A percentile compares a stretch with the other conserved stretches of the same genome.
Conservation (phyloP, 1,140 invertebrate genomes). For the Thaumatotibia leucotreta region DNA sequence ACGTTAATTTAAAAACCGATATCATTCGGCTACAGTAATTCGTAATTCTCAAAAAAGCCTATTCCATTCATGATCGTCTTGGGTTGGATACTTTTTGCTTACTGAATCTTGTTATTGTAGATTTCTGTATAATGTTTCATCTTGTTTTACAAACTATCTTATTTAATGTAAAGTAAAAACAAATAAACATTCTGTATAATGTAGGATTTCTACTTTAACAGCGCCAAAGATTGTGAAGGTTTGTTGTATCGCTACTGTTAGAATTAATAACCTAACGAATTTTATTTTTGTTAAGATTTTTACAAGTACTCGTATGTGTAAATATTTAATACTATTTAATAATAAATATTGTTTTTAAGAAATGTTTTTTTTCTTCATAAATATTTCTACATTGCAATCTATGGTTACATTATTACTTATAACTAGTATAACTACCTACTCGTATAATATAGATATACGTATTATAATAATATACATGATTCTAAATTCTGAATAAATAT, state of each 20-base stretch:
- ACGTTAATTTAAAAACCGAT: conserved; percentile 23
- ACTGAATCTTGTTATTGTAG: background rate
- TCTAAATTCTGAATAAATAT: too few species aligned
- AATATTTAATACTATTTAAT: conserved; percentile 33
- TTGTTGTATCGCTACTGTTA: conserved; percentile 19
- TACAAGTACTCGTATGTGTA: conserved; percentile 31
- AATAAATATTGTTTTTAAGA: conserved; percentile 34
- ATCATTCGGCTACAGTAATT: conserved; percentile 28
- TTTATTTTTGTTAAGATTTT: conserved; percentile 35
- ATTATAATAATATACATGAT: too few species aligned
- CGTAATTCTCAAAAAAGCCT: conserved; percentile 35
- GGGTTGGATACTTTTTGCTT: background rate
- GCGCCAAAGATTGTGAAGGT: conserved; percentile 28
- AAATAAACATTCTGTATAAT: conserved; percentile 9
- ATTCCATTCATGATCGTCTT: background rate
- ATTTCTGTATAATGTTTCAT: background rate
- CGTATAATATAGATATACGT: too few species aligned
- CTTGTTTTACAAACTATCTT: background rate
- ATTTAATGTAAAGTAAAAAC: background rate
- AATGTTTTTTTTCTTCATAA: background rate
- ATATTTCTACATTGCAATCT: too few species aligned
- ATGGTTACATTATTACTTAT: too few species aligned
- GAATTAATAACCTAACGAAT: conserved; percentile 27
- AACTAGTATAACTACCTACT: too few species aligned
- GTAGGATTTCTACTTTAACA: conserved; percentile 15